Evolutionary conservation across 2,888 invertebrate species (phyloP).

Genomic region (Noctua pronuba): DNA sequence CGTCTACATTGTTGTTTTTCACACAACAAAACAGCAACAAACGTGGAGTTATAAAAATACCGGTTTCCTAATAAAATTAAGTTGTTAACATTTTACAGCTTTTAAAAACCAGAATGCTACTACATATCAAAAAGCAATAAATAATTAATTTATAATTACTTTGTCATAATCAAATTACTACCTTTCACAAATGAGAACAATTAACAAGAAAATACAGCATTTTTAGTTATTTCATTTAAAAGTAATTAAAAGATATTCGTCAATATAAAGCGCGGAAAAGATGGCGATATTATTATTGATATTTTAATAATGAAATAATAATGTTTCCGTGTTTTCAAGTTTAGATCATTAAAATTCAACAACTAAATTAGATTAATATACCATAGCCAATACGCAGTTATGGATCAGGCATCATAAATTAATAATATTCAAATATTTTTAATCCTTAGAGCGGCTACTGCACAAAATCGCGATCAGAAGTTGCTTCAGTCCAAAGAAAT

Average conservation of each 20-base stretch:
- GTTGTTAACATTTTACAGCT: slow-evolving; percentile 1
- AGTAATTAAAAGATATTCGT: slow-evolving; percentile 14
- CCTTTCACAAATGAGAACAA: slow-evolving; percentile 20
- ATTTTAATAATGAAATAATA: slow-evolving; percentile 16
- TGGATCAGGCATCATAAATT: not conserved
- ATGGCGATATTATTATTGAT: slow-evolving; percentile 14
- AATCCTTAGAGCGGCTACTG: not conserved
- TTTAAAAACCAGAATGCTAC: slow-evolving; percentile 19
- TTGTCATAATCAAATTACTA: slow-evolving; percentile 3
- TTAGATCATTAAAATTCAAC: slow-evolving; percentile 14
- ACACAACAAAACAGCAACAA: not conserved
- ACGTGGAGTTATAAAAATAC: not conserved
- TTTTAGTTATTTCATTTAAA: slow-evolving; percentile 8
- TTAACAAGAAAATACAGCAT: not conserved
- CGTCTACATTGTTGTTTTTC: not conserved
- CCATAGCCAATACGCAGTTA: not conserved
- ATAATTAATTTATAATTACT: slow-evolving; percentile 30
- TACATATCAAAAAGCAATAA: not conserved
- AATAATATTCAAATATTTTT: not conserved
- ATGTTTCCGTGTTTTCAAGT: slow-evolving; percentile 37
- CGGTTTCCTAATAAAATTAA: slow-evolving; percentile 30
- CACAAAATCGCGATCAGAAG: not conserved
- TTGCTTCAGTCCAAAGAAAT: not conserved
- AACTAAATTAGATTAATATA: slow-evolving; percentile 16
- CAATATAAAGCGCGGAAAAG: slow-evolving; percentile 22